phyloP scores from a whole-genome alignment of 92 coral and sea anemone species.

The Porites evermanni region DNA sequence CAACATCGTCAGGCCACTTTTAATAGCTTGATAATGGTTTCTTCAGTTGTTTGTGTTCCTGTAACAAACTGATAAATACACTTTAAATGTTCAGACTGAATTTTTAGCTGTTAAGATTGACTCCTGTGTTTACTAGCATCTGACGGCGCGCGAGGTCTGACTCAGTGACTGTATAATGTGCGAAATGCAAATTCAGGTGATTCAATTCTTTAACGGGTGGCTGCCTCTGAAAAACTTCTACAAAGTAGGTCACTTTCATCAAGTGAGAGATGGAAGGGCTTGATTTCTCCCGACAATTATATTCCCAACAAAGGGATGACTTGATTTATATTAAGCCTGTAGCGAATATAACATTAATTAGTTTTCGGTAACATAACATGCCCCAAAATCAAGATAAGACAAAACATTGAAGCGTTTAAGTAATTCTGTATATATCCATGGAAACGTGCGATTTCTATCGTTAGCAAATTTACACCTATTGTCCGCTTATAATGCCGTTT shows the following conservation, averaged over 20 bases:
- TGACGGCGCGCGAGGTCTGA: background rate
- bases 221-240: background rate
- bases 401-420: background rate
- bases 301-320: too few species aligned
- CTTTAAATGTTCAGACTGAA: background rate
- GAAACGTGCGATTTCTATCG: background rate
- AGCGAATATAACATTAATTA: too few species aligned
- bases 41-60: background rate
- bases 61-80: background rate
- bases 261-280: background rate
- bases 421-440: constrained; percentile 7
- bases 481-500: background rate
- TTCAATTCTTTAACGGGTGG: constrained; percentile 36
- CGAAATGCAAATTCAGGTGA: constrained; percentile 35
- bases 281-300: background rate
- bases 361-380: background rate
- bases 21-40: background rate
- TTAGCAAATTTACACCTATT: background rate
- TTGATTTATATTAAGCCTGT: too few species aligned
- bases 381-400: background rate
- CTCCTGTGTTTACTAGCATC: background rate
- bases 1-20: background rate
- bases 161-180: background rate
- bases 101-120: background rate
- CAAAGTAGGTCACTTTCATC: background rate